Conservation (phyloP, 1,140 invertebrate species). For the Leguminivora glycinivorella region DNA sequence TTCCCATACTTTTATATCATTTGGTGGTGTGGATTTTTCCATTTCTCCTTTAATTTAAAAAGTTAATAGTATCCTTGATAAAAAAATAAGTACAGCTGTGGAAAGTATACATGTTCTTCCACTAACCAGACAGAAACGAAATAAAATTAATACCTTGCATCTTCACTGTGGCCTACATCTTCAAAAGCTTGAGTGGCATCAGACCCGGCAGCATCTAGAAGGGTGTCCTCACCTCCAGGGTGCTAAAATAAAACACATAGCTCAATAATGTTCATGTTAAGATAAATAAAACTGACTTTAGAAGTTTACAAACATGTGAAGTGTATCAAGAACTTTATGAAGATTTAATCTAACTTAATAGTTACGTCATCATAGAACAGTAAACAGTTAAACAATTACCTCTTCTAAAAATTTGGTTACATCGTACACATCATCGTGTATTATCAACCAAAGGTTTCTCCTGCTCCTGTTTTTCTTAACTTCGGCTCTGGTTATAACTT, state of each 20-base stretch:
- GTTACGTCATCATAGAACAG: neutral
- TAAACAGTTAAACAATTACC: conserved; percentile 61
- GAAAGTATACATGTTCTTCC: too few species aligned
- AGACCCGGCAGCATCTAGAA: conserved; percentile 87
- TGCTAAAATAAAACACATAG: conserved; percentile 78
- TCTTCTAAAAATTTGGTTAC: conserved; percentile 82
- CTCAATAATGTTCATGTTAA: neutral
- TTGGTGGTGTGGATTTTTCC: too few species aligned
- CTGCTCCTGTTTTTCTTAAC: conserved; percentile 78
- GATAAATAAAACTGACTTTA: neutral
- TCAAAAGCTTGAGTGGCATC: conserved; percentile 90
- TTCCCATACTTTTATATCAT: too few species aligned
- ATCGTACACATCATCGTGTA: conserved; percentile 84
- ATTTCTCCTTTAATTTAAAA: too few species aligned
- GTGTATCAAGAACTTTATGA: neutral
- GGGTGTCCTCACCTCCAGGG: conserved; percentile 91
- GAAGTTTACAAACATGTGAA: neutral
- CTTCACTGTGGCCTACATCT: conserved; percentile 91
- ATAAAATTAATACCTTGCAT: conserved; percentile 82
- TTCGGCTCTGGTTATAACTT: conserved; percentile 74
- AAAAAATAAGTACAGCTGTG: too few species aligned
- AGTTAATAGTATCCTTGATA: too few species aligned
- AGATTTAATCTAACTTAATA: neutral
- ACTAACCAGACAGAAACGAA: too few species aligned
- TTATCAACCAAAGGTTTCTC: conserved; percentile 81